These are phyloP conservation scores for Prunella fulvescens DNA, from an alignment of 2,113 vertebrate genomes.

Conservation along the genomic window DNA sequence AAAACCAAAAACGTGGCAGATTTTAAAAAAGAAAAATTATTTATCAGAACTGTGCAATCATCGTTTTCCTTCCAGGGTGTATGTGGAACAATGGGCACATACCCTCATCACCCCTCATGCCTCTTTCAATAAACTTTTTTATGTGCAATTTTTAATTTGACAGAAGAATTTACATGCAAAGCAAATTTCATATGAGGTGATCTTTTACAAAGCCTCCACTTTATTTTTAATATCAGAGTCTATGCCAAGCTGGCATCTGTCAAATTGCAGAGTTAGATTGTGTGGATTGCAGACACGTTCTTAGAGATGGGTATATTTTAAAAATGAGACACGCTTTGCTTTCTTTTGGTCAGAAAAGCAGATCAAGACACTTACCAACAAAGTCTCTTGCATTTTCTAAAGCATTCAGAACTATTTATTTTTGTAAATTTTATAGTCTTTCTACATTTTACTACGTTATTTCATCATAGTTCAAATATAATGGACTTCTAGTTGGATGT, in stretches of 20 bases:
- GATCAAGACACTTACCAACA: conserved; percentile 38
- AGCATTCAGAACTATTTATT: conserved; percentile 73
- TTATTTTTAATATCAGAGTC: conserved; percentile 68
- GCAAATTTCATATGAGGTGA: conserved; percentile 55
- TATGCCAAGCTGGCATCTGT: conserved; percentile 15
- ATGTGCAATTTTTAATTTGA: conserved; percentile 73
- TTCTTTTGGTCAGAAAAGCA: conserved; percentile 48
- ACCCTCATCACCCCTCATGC: conserved; percentile 43
- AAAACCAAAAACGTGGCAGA: conserved; percentile 40
- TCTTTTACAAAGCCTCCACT: conserved; percentile 65
- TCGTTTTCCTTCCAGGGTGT: conserved; percentile 57
- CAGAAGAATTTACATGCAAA: conserved; percentile 65
- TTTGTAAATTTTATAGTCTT: conserved; percentile 77
- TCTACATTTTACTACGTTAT: conserved; percentile 72
- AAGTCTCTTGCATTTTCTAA: conserved; percentile 70
- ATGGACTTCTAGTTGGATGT: conserved; percentile 70
- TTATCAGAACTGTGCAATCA: conserved; percentile 71
- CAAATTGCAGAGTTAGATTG: conserved; percentile 18
- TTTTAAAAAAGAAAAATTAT: conserved; percentile 7
- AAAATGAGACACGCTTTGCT: conserved; percentile 44
- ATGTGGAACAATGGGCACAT: conserved; percentile 27
- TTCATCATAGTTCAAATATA: conserved; percentile 64
- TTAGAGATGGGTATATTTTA: conserved; percentile 68
- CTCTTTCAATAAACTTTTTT: conserved; percentile 66
- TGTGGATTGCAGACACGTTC: conserved; percentile 6